Evolutionary conservation across 64 coral and sea anemone genomes (phyloP).

Genomic region (Hydrozoanthus tunicans): DNA sequence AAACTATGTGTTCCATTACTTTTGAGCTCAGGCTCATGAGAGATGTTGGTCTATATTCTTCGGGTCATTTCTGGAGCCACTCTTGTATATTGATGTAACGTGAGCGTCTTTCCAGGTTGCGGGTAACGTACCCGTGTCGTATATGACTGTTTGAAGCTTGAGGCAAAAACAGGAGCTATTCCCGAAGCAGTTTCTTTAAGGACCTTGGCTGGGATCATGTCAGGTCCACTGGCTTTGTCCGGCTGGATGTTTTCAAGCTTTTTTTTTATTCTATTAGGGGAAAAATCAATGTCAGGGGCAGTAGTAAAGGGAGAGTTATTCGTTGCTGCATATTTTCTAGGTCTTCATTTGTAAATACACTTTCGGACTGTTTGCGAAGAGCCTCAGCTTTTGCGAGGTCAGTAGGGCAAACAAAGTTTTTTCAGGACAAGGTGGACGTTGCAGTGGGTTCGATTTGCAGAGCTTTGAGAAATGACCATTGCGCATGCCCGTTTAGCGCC

Average conservation of each 20-base stretch:
- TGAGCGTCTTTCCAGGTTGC: conserved; percentile 54
- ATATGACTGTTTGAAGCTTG: conserved; percentile 47
- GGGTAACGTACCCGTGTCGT: conserved; percentile 9
- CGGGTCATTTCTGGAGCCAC: neutral
- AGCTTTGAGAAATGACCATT: conserved; percentile 23
- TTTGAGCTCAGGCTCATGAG: neutral
- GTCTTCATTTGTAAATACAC: conserved; percentile 35
- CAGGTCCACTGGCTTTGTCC: conserved; percentile 32
- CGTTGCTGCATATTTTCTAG: neutral
- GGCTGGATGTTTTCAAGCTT: conserved; percentile 3
- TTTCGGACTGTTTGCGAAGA: neutral
- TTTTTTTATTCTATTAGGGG: too few species aligned
- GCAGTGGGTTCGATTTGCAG: conserved; percentile 1
- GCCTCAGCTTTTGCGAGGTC: neutral
- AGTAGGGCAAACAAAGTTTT: conserved; percentile 1
- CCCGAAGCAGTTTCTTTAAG: conserved; percentile 36
- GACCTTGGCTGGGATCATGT: conserved; percentile 51
- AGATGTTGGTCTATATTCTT: neutral
- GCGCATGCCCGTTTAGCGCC: neutral
- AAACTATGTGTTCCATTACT: conserved; percentile 51
- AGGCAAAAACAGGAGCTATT: conserved; percentile 11
- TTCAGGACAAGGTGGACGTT: conserved; percentile 16
- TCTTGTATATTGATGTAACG: conserved; percentile 47
- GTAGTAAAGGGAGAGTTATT: too few species aligned
- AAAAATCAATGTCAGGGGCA: too few species aligned